A percentile compares a stretch with the other conserved stretches of the same genome.
These are phyloP conservation scores for Opisthograptis luteolata DNA, from an alignment of 2,888 invertebrate genomes.

Conservation along the genomic window DNA sequence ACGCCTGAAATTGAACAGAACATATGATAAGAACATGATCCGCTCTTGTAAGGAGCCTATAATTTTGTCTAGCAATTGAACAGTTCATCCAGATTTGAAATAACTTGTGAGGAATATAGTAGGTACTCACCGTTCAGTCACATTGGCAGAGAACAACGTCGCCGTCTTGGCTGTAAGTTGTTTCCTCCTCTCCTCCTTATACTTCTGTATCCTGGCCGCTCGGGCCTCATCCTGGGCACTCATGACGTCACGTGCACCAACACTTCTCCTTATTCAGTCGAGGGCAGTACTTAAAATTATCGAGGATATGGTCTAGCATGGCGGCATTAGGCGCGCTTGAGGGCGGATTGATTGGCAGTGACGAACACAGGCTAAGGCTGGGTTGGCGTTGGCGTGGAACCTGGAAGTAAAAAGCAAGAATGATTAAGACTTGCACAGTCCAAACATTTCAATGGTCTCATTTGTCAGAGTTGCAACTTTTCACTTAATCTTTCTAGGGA, in stretches of 20 bases:
- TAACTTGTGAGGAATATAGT: background rate
- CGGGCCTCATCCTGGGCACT: conserved; percentile 79
- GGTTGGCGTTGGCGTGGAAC: conserved; percentile 52
- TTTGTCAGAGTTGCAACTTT: no score
- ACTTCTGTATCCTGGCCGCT: conserved; percentile 87
- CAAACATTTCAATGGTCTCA: background rate
- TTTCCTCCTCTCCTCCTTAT: conserved; percentile 89
- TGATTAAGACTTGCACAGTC: conserved; percentile 5
- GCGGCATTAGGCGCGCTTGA: conserved; percentile 71
- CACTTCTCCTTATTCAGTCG: conserved; percentile 53
- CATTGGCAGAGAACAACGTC: conserved; percentile 86
- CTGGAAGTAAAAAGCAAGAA: conserved; percentile 59
- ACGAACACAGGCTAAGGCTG: conserved; percentile 68
- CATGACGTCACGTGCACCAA: conserved; percentile 75
- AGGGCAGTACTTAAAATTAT: conserved; percentile 56
- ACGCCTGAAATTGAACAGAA: conserved; percentile 65
- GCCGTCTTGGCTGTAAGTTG: conserved; percentile 86
- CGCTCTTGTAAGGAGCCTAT: no score
- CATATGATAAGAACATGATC: no score
- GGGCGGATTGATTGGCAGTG: conserved; percentile 82
- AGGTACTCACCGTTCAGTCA: conserved; percentile 74
- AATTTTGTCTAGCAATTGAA: no score
- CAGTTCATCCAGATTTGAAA: no score
- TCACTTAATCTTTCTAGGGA: no score
- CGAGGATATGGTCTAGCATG: conserved; percentile 71